phyloP scores from a whole-genome alignment of 1,140 invertebrate genomes.

The Pseudomyrmex flavicornis region DNA sequence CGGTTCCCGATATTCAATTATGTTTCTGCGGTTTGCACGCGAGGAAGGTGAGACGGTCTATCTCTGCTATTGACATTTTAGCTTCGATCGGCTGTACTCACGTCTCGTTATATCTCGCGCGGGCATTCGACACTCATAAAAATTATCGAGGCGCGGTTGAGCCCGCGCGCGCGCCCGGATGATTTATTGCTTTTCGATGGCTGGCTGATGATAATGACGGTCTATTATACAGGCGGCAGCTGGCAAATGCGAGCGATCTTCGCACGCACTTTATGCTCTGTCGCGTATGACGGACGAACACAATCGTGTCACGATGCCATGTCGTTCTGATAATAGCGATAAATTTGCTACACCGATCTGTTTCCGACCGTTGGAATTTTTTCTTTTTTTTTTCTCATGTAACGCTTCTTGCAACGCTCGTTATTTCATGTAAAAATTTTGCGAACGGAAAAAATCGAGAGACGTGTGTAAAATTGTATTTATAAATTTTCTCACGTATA shows the following conservation, averaged over 20 bases:
- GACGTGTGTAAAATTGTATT: too few relatives aligned
- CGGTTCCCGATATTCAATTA: slow-evolving; percentile 71
- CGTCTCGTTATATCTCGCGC: slow-evolving; percentile 58
- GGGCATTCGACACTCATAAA: slow-evolving; percentile 58
- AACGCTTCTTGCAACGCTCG: too few relatives aligned
- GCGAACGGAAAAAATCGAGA: too few relatives aligned
- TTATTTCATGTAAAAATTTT: too few relatives aligned
- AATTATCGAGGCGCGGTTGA: slow-evolving; percentile 55
- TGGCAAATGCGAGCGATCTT: slow-evolving; percentile 48
- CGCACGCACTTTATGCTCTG: slow-evolving; percentile 30
- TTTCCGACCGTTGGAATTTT: not conserved
- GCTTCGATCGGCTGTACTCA: slow-evolving; percentile 52
- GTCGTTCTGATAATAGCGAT: not conserved
- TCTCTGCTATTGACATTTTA: slow-evolving; percentile 70
- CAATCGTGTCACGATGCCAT: not conserved
- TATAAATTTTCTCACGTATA: not conserved
- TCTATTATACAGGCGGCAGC: slow-evolving; percentile 51
- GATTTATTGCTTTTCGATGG: slow-evolving; percentile 59
- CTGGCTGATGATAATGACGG: slow-evolving; percentile 51
- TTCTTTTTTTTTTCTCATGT: not conserved
- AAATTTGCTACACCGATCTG: not conserved
- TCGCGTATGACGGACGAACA: slow-evolving; percentile 22
- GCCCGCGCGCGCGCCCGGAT: slow-evolving; percentile 1
- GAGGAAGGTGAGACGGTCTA: slow-evolving; percentile 61
- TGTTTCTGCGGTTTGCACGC: slow-evolving; percentile 63